Evolutionary conservation across 2,888 invertebrate species (phyloP), one percentile per base, ranked within the genome.

Genomic region (Rhamnusium bicolor): DNA sequence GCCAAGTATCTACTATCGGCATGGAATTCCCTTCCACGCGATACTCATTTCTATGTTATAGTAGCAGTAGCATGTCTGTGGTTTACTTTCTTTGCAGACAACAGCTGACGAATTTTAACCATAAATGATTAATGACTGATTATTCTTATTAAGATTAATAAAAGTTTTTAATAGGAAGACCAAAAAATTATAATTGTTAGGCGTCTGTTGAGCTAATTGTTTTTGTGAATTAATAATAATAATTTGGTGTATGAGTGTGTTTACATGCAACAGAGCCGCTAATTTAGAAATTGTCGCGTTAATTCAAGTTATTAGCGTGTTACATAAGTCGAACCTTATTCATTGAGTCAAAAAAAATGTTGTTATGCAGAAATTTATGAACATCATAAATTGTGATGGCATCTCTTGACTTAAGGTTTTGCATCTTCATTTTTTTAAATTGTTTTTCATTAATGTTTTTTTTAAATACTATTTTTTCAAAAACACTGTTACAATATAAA

Each of bases 11-110:
- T 56, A 21, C 14, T 40, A 24, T 27, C 46, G 16, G 53, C 46
- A 60, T 72, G 81, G 79, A 77, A 75, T 81, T 83, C 79, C 83
- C 81, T 82, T 78, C 82, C 80, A 77, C 81, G 29, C 60, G 21
- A 46, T 56, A 46, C 24, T 56, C 40, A 19, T 12, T n/a, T 46
- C 16, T 19, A 56, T 56, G 46, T 14, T 54, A 32, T 56, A 56
- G 16, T 51, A n/a, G 21, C 60, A 51, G 32, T 46, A 21, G 53
- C 21, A 24, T 46, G 67, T 40, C 54, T 56, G 54, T 29, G 40
- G 67, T 67, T 65, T 56, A 67, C 67, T 67, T 67, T 67, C 67
- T 56, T 67, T 16, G 32, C 10, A 53, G 32, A 46, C 32, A 53
- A 16, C 65, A n/a, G 65, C 65, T 53, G 65, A 53, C 40, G 53